Percentiles rank a stretch among this genome's conserved stretches.
Evolutionary conservation across 2,113 vertebrate genomes (phyloP).

Genomic region (Oncorhynchus masou): DNA sequence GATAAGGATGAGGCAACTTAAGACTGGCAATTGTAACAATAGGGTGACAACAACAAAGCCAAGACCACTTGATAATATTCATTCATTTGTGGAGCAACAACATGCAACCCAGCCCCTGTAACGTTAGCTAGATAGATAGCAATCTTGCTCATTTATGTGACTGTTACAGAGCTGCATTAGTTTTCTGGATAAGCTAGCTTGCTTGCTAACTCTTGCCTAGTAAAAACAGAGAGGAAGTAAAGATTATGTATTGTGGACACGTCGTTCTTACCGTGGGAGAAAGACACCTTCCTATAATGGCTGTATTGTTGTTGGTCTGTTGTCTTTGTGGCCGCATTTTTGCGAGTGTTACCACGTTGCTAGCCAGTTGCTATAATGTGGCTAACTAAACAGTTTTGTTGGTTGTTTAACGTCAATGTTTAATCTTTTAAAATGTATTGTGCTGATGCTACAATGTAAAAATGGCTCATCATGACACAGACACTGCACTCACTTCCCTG

Average conservation of each 20-base stretch:
- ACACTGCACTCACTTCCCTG: constrained; percentile 11
- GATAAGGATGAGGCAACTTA: neutral
- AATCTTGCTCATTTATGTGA: no score
- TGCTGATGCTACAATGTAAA: neutral
- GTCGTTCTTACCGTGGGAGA: constrained; percentile 57
- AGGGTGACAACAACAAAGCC: no score
- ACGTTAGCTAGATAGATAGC: no score
- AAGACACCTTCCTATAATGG: constrained; percentile 35
- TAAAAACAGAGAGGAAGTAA: neutral
- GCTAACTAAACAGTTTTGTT: neutral
- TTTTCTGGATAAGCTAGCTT: neutral
- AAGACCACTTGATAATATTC: no score
- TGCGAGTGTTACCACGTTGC: constrained; percentile 11
- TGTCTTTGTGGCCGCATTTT: constrained; percentile 45
- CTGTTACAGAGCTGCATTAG: no score
- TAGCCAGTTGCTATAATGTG: neutral
- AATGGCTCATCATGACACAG: neutral
- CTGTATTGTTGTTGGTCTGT: constrained; percentile 17
- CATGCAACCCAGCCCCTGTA: no score
- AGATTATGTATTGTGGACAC: neutral
- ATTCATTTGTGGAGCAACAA: no score
- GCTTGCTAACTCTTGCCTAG: neutral
- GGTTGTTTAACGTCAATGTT: neutral
- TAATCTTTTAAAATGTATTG: no score
- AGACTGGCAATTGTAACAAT: no score